These are phyloP conservation scores for Chelonus insularis DNA, from an alignment of 1,140 invertebrate species.

Conservation along the genomic window DNA sequence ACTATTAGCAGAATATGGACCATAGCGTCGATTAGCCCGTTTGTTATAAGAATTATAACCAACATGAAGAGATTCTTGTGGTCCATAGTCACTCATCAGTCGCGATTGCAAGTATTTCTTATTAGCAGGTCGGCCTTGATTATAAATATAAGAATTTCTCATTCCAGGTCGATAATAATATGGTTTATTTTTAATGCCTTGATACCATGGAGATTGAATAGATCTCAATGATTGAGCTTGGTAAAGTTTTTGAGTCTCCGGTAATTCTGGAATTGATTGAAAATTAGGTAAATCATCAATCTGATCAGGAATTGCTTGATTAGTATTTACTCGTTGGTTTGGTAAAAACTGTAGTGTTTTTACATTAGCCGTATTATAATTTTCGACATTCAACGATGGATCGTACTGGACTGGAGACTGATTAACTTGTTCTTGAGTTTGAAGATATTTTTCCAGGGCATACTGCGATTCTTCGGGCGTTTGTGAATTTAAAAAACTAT, in stretches of 20 bases:
- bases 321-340: too few species aligned
- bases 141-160: constrained; percentile 9
- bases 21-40: too few species aligned
- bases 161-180: too few species aligned
- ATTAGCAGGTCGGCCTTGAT: constrained; percentile 5
- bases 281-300: background rate
- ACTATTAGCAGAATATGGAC: constrained; percentile 23
- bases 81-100: too few species aligned
- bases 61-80: too few species aligned
- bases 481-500: constrained; percentile 44
- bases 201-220: too few species aligned
- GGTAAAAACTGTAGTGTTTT: too few species aligned
- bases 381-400: too few species aligned
- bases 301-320: constrained; percentile 29
- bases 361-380: too few species aligned
- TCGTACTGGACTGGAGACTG: background rate
- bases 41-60: too few species aligned
- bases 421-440: constrained; percentile 16
- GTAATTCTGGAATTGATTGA: constrained; percentile 1
- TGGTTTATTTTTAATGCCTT: too few species aligned
- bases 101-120: too few species aligned
- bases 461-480: constrained; percentile 49
- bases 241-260: background rate
- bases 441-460: constrained; percentile 46
- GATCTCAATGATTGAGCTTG: constrained; percentile 13